phyloP scores from a whole-genome alignment of 2,797 vertebrate species.

The Mus minutoides region DNA sequence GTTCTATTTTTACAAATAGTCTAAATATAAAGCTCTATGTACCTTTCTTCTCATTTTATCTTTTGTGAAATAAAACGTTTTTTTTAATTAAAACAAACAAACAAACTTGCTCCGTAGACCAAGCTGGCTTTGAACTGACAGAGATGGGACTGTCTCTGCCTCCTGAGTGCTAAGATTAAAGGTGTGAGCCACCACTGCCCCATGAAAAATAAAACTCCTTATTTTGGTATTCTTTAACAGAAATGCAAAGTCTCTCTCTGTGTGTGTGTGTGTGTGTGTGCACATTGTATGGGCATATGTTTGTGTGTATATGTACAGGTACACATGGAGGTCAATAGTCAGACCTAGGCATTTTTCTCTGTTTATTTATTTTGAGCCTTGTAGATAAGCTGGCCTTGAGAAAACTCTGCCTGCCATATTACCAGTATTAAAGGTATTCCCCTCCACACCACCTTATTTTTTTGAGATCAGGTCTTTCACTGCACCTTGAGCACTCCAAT shows the following conservation, averaged over 20 bases:
- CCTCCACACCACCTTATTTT: too few relatives aligned
- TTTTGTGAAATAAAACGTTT: conserved; percentile 4
- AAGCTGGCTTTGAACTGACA: not conserved
- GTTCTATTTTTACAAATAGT: conserved; percentile 39
- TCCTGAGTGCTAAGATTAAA: not conserved
- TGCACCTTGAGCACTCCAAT: too few relatives aligned
- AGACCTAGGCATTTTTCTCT: not conserved
- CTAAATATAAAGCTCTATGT: not conserved
- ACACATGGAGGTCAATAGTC: not conserved
- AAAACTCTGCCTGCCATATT: not conserved
- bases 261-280: not conserved
- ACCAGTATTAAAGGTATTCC: not conserved
- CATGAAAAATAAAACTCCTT: not conserved
- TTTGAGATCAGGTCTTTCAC: not conserved
- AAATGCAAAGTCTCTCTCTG: not conserved
- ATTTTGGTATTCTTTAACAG: too few relatives aligned
- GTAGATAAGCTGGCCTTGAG: not conserved
- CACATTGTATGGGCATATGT: not conserved
- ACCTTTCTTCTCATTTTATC: not conserved
- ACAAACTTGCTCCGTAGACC: not conserved
- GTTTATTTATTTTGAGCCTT: not conserved
- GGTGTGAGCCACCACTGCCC: not conserved
- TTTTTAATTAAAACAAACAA: not conserved
- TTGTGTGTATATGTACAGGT: not conserved
- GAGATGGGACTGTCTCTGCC: not conserved